Evolutionary conservation across 2,113 vertebrate species (phyloP).

Genomic region (Spermophilus dauricus): DNA sequence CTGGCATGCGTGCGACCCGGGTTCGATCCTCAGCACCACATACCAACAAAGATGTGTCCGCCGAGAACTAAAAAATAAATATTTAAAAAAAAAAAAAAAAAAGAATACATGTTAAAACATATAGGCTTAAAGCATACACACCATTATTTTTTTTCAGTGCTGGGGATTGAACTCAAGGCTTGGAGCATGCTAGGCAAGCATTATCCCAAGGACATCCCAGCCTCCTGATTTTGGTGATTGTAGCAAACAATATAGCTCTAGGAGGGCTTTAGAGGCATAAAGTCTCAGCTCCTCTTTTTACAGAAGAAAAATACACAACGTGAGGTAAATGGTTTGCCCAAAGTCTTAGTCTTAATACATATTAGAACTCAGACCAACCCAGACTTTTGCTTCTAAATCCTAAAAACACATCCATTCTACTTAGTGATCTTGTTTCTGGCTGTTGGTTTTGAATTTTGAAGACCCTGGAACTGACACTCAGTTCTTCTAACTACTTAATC

Average conservation of each 20-base stretch:
- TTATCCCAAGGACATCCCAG: background rate
- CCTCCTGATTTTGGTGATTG: constrained; percentile 5
- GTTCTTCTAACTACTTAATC: background rate
- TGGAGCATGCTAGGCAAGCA: background rate
- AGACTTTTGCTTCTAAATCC: constrained; percentile 28
- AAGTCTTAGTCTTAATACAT: constrained; percentile 12
- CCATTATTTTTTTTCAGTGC: background rate
- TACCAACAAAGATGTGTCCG: too few species aligned
- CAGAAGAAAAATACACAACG: background rate
- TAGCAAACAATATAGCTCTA: background rate
- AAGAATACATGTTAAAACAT: background rate
- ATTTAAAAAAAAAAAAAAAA: too few species aligned
- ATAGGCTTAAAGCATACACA: background rate
- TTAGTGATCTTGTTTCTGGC: constrained; percentile 10
- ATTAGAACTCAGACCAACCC: background rate
- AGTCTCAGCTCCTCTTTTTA: background rate
- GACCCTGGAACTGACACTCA: background rate
- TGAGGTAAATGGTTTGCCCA: background rate
- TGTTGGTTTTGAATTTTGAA: constrained; percentile 42
- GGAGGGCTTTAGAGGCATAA: background rate
- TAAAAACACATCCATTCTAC: constrained; percentile 8
- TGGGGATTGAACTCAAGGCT: background rate
- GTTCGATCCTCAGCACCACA: too few species aligned
- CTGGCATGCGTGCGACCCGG: too few species aligned
- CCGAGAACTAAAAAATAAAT: too few species aligned